These are phyloP conservation scores for Moxostoma hubbsi DNA, from an alignment of 2,797 vertebrate species.

Conservation along the genomic window DNA sequence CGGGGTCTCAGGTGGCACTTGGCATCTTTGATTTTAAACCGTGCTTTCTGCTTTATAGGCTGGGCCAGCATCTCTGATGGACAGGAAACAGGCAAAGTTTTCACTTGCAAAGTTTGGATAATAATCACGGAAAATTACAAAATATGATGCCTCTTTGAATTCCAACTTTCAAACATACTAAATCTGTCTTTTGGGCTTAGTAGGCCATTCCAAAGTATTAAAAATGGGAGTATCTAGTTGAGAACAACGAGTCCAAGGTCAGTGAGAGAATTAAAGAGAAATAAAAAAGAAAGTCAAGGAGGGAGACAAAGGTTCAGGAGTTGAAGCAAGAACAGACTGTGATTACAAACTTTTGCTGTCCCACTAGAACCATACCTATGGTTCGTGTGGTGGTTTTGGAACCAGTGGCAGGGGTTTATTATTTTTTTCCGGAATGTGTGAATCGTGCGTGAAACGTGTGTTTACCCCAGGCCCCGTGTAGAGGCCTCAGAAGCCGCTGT, in stretches of 20 bases:
- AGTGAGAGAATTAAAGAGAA: constrained; percentile 7
- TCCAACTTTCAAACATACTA: constrained; percentile 25
- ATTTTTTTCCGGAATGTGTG: constrained; percentile 19
- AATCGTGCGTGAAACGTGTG: constrained; percentile 33
- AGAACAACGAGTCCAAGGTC: constrained; percentile 16
- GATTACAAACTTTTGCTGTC: constrained; percentile 20
- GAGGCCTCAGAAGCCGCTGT: constrained; percentile 40
- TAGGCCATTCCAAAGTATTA: constrained; percentile 25
- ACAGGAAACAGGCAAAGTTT: constrained; percentile 36
- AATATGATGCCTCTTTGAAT: constrained; percentile 34
- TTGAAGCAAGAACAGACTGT: constrained; percentile 30
- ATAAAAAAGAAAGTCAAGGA: background rate
- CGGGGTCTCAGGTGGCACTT: constrained; percentile 91
- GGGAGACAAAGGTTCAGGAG: constrained; percentile 1
- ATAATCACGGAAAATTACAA: constrained; percentile 27
- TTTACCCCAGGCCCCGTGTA: constrained; percentile 8
- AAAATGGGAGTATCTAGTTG: constrained; percentile 30
- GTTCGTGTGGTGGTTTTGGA: constrained; percentile 26
- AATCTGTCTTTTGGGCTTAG: constrained; percentile 33
- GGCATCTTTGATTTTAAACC: constrained; percentile 94
- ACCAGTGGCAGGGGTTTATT: background rate
- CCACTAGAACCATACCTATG: constrained; percentile 8
- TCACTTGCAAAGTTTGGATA: constrained; percentile 28
- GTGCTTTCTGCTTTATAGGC: constrained; percentile 91
- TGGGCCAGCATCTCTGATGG: constrained; percentile 79